Conservation (phyloP, 2,113 vertebrate species). For the Cryptomyrus ogoouensis region DNA sequence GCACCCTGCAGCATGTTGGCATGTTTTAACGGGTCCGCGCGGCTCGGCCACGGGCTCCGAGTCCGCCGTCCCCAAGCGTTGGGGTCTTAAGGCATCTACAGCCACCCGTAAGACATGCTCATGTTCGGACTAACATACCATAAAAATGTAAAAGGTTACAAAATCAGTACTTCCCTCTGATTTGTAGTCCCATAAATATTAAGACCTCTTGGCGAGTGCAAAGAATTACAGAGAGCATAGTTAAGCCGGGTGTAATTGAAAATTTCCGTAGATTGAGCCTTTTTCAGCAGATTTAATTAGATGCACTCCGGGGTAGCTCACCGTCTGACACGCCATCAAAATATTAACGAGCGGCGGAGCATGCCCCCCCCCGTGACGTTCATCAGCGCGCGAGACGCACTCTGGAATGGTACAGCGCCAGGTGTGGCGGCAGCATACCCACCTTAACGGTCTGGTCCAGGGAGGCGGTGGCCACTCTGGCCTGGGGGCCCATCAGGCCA, state of each 20-base stretch:
- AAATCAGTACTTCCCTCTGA: not conserved
- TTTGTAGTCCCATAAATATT: not conserved
- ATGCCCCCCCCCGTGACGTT: not conserved
- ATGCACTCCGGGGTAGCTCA: not conserved
- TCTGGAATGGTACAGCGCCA: not conserved
- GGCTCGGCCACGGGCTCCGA: too few relatives aligned
- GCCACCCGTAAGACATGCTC: not conserved
- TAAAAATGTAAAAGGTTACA: not conserved
- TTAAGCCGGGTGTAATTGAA: not conserved
- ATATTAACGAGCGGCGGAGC: not conserved
- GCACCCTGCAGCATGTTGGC: not conserved
- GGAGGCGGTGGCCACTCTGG: slow-evolving; percentile 76
- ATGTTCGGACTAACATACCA: not conserved
- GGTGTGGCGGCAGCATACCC: slow-evolving; percentile 3
- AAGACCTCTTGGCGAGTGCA: not conserved
- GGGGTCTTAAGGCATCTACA: not conserved
- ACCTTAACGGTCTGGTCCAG: slow-evolving; percentile 95
- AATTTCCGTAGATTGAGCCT: not conserved
- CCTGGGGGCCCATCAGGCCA: slow-evolving; percentile 80
- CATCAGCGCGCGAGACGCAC: not conserved
- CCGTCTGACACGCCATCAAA: not conserved
- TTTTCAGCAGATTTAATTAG: slow-evolving; percentile 1
- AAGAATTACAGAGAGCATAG: slow-evolving; percentile 1
- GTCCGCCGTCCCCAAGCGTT: too few relatives aligned
- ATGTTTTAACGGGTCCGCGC: too few relatives aligned